Evolutionary conservation across 1,140 invertebrate genomes (phyloP), one percentile per base, ranked within the genome.

Genomic region (Hyles vespertilio): DNA sequence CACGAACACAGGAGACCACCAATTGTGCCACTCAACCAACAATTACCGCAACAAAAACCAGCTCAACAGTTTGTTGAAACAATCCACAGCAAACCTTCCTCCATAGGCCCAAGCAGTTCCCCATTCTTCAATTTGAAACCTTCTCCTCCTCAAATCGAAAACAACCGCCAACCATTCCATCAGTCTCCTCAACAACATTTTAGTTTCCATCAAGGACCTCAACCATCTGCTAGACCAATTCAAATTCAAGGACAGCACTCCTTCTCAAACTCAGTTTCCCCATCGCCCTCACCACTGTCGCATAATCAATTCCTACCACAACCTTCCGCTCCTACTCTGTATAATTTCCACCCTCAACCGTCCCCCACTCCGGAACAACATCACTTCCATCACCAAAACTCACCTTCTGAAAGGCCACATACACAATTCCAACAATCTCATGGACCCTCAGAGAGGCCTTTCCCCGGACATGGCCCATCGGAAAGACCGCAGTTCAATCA

Each of bases 111-210:
- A 45, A 81, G 67, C 48, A 68, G 72, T 62, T 72, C 79, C 63
- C 74, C 80, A 77, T 90, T 80, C 79, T 88, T 59, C 89, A 90
- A 67, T 81, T 84, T 79, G 69, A 90, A 79, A 84, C 90, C 84
- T 81, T 91, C 67, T 63, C 90, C 87, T 48, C 90, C 73, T 64
- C 90, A 75, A 58, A 72, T 74, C 65, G 90, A 75, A 54, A 79
- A 87, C 7, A 90, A 87, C 50, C 75, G 84, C 57, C 81, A 81
- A 33, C 79, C 77, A 32, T 87, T 89, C 67, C 79, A 86, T 43
- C 81, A 82, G 61, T 76, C 75, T 60, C 66, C 70, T 48, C 84
- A 85, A 58, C 82, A 84, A 55, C 90, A 89, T 46, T 87, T 82
- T 57, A 87, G 79, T 74, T 89, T 81, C 60, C 89, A 84, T 64